Evolutionary conservation across 1,140 invertebrate genomes (phyloP).

Genomic region (Zaprionus nigranus): DNA sequence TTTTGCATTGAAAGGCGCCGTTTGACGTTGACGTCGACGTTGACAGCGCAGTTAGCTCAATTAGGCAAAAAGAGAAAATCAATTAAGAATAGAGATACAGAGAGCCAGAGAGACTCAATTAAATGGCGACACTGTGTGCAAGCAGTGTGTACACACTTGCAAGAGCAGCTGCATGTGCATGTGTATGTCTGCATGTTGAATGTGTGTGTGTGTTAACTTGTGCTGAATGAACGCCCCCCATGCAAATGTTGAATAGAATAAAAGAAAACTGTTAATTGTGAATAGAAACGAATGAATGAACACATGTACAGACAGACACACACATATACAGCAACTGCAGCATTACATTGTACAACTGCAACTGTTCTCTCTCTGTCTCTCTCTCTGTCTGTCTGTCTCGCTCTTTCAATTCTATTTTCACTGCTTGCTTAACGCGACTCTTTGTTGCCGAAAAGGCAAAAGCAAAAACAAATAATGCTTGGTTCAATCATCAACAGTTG

Average conservation of each 20-base stretch:
- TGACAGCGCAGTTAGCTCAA: constrained; percentile 29
- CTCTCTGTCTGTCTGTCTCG: neutral
- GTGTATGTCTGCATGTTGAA: neutral
- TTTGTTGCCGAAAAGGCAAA: constrained; percentile 21
- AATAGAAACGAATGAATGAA: constrained; percentile 35
- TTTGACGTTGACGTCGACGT: constrained; percentile 14
- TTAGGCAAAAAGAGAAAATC: constrained; percentile 22
- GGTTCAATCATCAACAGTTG: constrained; percentile 37
- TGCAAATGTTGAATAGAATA: constrained; percentile 8
- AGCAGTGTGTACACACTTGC: too few relatives aligned
- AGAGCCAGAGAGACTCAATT: neutral
- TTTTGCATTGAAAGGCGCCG: constrained; percentile 52
- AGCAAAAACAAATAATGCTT: constrained; percentile 20
- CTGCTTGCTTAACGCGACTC: constrained; percentile 10
- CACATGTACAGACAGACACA: neutral
- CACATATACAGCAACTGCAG: neutral
- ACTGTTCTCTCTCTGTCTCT: neutral
- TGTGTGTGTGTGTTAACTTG: constrained; percentile 12
- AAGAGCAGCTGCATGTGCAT: neutral
- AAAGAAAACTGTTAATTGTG: constrained; percentile 11
- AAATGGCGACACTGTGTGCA: neutral
- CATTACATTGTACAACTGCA: constrained; percentile 14
- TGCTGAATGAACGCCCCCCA: constrained; percentile 36
- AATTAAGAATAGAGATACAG: constrained; percentile 13
- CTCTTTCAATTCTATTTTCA: constrained; percentile 8